These are phyloP conservation scores for Eumeta japonica DNA, from an alignment of 1,140 invertebrate genomes.

Conservation along the genomic window DNA sequence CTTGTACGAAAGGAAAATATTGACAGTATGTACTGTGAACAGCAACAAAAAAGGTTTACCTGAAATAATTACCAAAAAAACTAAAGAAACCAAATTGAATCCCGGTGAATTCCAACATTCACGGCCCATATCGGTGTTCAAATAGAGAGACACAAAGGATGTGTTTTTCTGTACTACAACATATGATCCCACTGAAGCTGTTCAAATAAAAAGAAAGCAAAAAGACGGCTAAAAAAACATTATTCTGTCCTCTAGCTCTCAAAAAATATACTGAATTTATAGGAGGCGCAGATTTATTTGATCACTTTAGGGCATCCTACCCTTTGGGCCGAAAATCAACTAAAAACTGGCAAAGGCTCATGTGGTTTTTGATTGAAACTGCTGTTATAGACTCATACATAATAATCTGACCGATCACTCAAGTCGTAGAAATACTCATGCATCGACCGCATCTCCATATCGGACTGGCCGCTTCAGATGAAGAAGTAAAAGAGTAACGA, in stretches of 20 bases:
- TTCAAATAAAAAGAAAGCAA: conserved; percentile 2
- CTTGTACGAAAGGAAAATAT: too few relatives aligned
- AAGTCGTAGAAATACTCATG: too few relatives aligned
- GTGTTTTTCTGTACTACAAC: conserved; percentile 2
- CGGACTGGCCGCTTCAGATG: too few relatives aligned
- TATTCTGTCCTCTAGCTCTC: conserved; percentile 1
- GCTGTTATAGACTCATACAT: conserved; percentile 14
- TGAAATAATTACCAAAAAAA: background rate
- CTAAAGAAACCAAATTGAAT: background rate
- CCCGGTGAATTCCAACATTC: conserved; percentile 1
- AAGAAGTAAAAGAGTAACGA: too few relatives aligned
- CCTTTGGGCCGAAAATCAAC: conserved; percentile 13
- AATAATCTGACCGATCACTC: too few relatives aligned
- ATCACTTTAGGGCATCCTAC: conserved; percentile 16
- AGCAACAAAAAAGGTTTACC: background rate
- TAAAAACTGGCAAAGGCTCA: conserved; percentile 13
- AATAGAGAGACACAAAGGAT: conserved; percentile 5
- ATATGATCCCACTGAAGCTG: conserved; percentile 1
- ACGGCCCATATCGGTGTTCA: conserved; percentile 1
- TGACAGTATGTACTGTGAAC: background rate
- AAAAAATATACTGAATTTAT: conserved; percentile 7
- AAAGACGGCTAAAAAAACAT: conserved; percentile 7
- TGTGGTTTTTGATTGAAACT: conserved; percentile 14
- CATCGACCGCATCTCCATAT: too few relatives aligned
- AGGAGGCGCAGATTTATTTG: conserved; percentile 18